Evolutionary conservation across 2,888 invertebrate genomes (phyloP), one percentile per base, ranked within the genome.

Genomic region (Rapana venosa): DNA sequence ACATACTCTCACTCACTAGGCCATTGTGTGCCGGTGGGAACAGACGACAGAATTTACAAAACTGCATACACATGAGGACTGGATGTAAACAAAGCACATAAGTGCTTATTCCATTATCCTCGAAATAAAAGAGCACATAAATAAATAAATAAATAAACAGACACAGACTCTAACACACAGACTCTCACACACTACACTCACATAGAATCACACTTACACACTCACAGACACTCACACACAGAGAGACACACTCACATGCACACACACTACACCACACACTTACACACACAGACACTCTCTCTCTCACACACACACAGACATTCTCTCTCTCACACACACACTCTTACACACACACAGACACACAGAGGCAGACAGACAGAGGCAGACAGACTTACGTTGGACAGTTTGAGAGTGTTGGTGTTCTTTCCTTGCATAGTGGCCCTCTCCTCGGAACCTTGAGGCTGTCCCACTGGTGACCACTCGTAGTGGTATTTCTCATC

Each of bases 381-480:
- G n/a, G n/a, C 47, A 47, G 47, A 47, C 47, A 47, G 98, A 0
- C 98, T 97, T 17, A 99, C 97, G 94, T 98, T 98, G 26, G 98
- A 98, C 32, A 99, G 97, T 91, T 98, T 98, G 30, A 99, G 97
- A 88, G 98, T 98, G 36, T 97, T 97, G 58, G 98, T 98, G 94
- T 98, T 98, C 96, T 98, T 98, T n/a, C 96, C 96, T 95, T 97
- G 97, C 95, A 95, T 95, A 96, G 86, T 98, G 98, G 90, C 98
- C 97, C 91, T 97, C 97, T 97, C 97, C 97, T 97, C 97, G 32
- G 97, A 98, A n/a, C 95, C 95, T 35, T 97, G 97, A 0, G 98
- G 98, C 95, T 98, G 98, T 90, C 98, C 97, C 90, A 98, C 97
- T 61, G 98, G 97, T 32, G 97, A 98, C 99, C 99, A 99, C 56